Conservation (phyloP, 2,797 vertebrate species). For the Tokudaia muenninki region DNA sequence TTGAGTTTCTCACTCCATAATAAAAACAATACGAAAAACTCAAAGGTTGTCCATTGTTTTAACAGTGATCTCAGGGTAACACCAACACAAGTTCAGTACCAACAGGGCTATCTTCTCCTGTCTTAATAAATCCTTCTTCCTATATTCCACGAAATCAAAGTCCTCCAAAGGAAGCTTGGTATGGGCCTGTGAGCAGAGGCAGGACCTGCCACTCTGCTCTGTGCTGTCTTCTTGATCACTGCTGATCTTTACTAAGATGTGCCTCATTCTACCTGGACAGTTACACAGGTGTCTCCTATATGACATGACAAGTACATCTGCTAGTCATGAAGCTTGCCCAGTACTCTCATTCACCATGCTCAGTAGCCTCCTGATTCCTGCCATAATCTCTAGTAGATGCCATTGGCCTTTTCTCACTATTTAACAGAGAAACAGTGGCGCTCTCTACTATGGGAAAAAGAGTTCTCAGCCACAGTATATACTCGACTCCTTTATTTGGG, state of each 20-base stretch:
- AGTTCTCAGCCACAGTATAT: background rate
- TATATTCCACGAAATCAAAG: background rate
- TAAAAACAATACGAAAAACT: background rate
- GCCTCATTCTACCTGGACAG: background rate
- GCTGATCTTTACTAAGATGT: background rate
- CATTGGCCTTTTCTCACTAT: background rate
- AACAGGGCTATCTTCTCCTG: background rate
- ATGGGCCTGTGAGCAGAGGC: background rate
- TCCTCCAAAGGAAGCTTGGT: background rate
- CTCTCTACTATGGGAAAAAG: background rate
- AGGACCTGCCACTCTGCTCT: background rate
- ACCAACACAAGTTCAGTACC: background rate
- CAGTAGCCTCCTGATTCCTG: background rate
- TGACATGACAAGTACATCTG: background rate
- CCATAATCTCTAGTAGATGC: background rate
- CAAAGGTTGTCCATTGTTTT: background rate
- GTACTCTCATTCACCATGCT: background rate
- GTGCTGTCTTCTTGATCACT: background rate
- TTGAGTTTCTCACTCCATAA: background rate
- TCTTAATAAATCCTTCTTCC: background rate
- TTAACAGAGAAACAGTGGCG: background rate
- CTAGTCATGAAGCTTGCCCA: background rate
- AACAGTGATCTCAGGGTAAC: background rate
- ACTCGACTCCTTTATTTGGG: background rate
- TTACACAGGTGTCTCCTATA: rapidly evolving